Evolutionary conservation across 2,797 vertebrate genomes (phyloP), one percentile per base, ranked within the genome.

Genomic region (Channallabes apus): DNA sequence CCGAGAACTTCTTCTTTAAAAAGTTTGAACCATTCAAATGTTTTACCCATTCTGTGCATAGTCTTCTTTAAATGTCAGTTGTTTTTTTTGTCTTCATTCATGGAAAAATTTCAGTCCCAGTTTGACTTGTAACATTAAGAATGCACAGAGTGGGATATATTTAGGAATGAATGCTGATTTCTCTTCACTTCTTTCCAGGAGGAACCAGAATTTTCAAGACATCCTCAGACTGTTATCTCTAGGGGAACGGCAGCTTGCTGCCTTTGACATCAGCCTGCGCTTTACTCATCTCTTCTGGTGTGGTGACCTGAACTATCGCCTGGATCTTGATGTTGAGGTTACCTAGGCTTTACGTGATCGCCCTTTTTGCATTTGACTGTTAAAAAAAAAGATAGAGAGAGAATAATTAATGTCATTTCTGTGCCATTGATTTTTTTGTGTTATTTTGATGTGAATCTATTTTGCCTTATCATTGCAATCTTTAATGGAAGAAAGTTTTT

Each of bases 251-350:
- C 93, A 95, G 35, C 94, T 96, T 32, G 85, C 90, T 15, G 89
- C 93, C 68, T 96, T 97, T 72, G 96, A 97, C 90, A 92, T 96
- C 88, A 95, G 95, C 90, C 90, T 96, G 82, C 94, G 95, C 54
- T 96, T 97, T 88, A 93, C 92, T 14, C 95, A 97, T 86, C 94
- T 97, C 68, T 96, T 97, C 89, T 97, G 96, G 96, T 96, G 94
- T 80, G 96, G 96, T 90, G 96, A 97, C 87, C 94, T 97, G 73
- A 97, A 97, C 92, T 97, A 96, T 88, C 93, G 95, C 62, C 92
- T 96, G 4, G 95, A 96, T 82, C 87, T 97, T 89, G 95, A 96
- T 0, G 94, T 95, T 1, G 94, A 96, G 96, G 96, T 96, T 73
- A 68, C 5, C 38, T 17, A 75, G 3, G 62, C 59, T 46, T 56